phyloP scores from a whole-genome alignment of 2,888 invertebrate genomes.

The Drosophila pseudotalamancana region DNA sequence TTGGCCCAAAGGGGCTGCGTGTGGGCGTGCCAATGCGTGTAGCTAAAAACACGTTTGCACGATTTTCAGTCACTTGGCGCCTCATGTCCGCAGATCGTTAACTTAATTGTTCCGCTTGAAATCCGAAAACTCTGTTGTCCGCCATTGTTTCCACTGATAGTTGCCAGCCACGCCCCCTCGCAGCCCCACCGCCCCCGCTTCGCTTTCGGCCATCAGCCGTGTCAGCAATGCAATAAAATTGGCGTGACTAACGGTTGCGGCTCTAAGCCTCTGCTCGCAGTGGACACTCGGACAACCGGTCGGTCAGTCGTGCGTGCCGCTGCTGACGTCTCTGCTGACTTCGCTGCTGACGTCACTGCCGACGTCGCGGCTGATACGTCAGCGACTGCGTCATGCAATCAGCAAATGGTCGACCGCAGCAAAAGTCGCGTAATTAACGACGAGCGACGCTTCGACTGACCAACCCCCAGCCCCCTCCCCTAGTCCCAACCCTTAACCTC shows the following conservation, averaged over 20 bases:
- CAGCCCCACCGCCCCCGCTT: too few species aligned
- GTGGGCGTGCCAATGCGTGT: constrained; percentile 17
- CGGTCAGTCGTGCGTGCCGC: constrained; percentile 65
- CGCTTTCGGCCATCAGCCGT: constrained; percentile 29
- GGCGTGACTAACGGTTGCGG: constrained; percentile 70
- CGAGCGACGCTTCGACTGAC: constrained; percentile 31
- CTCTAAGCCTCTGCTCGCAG: constrained; percentile 6
- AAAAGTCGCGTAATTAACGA: constrained; percentile 77
- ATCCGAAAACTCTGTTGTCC: constrained; percentile 68
- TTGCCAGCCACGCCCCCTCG: constrained; percentile 13
- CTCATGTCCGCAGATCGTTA: constrained; percentile 73
- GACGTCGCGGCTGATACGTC: constrained; percentile 36
- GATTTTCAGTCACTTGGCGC: constrained; percentile 52
- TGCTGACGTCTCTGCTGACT: constrained; percentile 48
- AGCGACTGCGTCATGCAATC: constrained; percentile 53
- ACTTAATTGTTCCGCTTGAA: constrained; percentile 81
- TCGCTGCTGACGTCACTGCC: constrained; percentile 43
- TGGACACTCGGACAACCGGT: constrained; percentile 1
- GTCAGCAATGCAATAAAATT: constrained; percentile 72
- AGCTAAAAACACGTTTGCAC: constrained; percentile 32
- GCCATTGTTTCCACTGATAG: constrained; percentile 74
- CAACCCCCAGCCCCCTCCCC: background rate
- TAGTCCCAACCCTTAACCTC: too few species aligned
- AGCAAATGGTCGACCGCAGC: constrained; percentile 76
- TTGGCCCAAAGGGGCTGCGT: too few species aligned